Base-by-base conservation (phyloP, 2,113 vertebrate genomes). In the Chinchilla lanigera region DNA sequence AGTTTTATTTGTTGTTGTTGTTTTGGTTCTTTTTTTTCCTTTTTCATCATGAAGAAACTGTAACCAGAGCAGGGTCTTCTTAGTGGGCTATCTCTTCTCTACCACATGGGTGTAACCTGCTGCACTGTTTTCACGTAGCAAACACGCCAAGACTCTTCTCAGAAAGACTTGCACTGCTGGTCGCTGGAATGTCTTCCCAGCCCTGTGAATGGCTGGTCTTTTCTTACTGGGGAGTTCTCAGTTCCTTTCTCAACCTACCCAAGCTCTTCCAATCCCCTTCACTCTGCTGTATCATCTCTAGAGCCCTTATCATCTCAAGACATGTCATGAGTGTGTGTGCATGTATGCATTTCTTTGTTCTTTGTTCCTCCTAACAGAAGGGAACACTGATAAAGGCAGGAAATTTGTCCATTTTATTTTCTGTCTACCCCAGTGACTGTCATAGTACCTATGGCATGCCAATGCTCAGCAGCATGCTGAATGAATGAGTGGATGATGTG, bases 21-120 rank as follows among this genome's bases (percentile, higher is more conserved):
- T n/a, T n/a, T n/a, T n/a, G n/a, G n/a, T n/a, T n/a, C n/a, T n/a
- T n/a, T 56, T 63, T 91, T 24, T n/a, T 75, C 24, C 14, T 50
- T 78, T 86, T 89, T 95, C 93, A 81, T 95, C 58, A n/a, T n/a
- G 60, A 94, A 24, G 56, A 41, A 95, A 93, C 65, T 26, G 20
- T 33, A 52, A 92, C 28, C 38, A 78, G 9, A 82, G 78, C 10
- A 97, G n/a, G 20, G 38, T 41, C 30, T 35, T 77, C 56, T 82
- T 82, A 35, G 20, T 69, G 30, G 24, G 2, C 13, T 71, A 56
- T 35, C 10, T 85, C 17, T 81, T 83, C n/a, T 80, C 19, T 50
- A 75, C 54, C 30, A 38, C 4, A 35, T 0, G 54, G 30, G 9
- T 38, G 54, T 96, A 26, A 86, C 38, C 19, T 86, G n/a, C 41